Evolutionary conservation across 2,888 invertebrate genomes (phyloP).

Genomic region (Laothoe populi): DNA sequence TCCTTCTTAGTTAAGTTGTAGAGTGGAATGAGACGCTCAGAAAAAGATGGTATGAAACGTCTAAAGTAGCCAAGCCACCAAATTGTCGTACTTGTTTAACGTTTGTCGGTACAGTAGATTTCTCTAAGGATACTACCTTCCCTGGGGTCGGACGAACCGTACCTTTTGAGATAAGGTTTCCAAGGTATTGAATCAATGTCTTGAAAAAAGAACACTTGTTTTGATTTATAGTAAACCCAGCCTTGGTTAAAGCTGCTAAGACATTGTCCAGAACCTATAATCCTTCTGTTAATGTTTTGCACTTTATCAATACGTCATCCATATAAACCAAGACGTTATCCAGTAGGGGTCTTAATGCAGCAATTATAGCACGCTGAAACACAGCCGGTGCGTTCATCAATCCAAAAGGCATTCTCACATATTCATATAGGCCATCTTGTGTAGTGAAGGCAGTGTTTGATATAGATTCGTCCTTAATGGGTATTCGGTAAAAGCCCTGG

Average conservation of each 20-base stretch:
- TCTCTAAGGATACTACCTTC: conserved; percentile 44
- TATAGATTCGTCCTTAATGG: conserved; percentile 36
- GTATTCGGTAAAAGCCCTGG: conserved; percentile 44
- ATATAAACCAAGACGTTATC: conserved; percentile 1
- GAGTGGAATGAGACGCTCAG: conserved; percentile 34
- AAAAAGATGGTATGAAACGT: conserved; percentile 34
- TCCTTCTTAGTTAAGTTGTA: conserved; percentile 43
- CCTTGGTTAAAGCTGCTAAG: background rate
- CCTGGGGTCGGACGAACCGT: conserved; percentile 43
- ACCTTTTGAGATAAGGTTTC: conserved; percentile 39
- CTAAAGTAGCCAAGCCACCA: conserved; percentile 37
- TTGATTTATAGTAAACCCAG: conserved; percentile 46
- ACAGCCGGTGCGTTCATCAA: conserved; percentile 41
- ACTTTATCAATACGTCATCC: background rate
- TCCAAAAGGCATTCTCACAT: conserved; percentile 42
- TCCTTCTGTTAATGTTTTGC: too few relatives aligned
- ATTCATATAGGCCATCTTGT: conserved; percentile 41
- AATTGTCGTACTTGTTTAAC: conserved; percentile 42
- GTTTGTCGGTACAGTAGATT: conserved; percentile 41
- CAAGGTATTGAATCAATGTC: conserved; percentile 41
- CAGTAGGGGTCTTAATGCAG: conserved; percentile 27
- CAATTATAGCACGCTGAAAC: conserved; percentile 39
- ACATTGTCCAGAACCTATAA: too few relatives aligned
- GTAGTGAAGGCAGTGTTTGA: conserved; percentile 44
- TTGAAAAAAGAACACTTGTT: conserved; percentile 43